Evolutionary conservation across 2,888 invertebrate genomes (phyloP).

Genomic region (Tryphoninae sp.): DNA sequence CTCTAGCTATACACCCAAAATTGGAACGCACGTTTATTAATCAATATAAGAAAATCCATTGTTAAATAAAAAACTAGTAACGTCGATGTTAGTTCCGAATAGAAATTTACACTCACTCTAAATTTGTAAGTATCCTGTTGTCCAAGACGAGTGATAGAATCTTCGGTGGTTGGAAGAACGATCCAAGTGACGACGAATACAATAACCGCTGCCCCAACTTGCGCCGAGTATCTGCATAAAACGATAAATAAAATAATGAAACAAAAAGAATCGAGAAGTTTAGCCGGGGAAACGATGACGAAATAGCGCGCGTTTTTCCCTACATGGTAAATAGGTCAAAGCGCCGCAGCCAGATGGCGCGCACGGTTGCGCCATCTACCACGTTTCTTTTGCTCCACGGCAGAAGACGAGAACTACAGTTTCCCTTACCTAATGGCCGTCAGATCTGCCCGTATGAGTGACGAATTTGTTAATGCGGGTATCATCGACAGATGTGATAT

Average conservation of each 20-base stretch:
- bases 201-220: constrained; percentile 91
- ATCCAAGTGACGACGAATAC: constrained; percentile 92
- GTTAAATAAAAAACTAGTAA: background rate
- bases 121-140: constrained; percentile 88
- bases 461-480: constrained; percentile 88
- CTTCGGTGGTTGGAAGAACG: constrained; percentile 83
- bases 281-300: background rate
- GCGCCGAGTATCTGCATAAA: constrained; percentile 91
- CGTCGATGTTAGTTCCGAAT: constrained; percentile 1
- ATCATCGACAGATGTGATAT: constrained; percentile 96
- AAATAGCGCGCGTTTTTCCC: constrained; percentile 11
- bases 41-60: constrained; percentile 20
- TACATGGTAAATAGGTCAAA: constrained; percentile 46
- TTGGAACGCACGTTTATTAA: background rate
- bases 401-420: background rate
- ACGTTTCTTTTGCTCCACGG: background rate
- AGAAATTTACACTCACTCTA: constrained; percentile 82
- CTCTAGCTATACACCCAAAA: too few relatives aligned
- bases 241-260: constrained; percentile 26
- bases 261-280: background rate
- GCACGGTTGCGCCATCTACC: constrained; percentile 1
- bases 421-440: constrained; percentile 88
- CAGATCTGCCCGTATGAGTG: constrained; percentile 88
- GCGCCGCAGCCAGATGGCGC: constrained; percentile 4
- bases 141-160: constrained; percentile 82